These are phyloP conservation scores for Timema cristinae DNA, from an alignment of 2,888 invertebrate genomes.

Conservation along the genomic window DNA sequence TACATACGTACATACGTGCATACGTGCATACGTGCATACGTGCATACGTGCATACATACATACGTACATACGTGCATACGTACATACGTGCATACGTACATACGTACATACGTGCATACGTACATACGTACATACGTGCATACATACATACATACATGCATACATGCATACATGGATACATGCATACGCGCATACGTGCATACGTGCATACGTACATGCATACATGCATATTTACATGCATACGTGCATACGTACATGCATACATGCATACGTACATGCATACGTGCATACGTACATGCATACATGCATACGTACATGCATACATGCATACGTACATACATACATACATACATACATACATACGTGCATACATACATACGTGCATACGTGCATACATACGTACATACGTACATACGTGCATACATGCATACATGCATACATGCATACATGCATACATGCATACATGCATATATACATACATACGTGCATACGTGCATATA, in stretches of 20 bases:
- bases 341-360: slow-evolving; percentile 20
- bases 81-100: too few relatives aligned
- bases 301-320: not conserved
- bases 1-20: too few relatives aligned
- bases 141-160: not conserved
- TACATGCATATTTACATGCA: too few relatives aligned
- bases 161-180: too few relatives aligned
- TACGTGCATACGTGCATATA: slow-evolving; percentile 21
- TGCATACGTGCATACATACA: too few relatives aligned
- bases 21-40: too few relatives aligned
- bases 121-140: too few relatives aligned
- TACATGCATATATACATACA: slow-evolving; percentile 19
- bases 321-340: slow-evolving; percentile 1
- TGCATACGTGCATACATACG: slow-evolving; percentile 20
- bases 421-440: slow-evolving; percentile 13
- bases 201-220: not conserved
- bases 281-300: not conserved
- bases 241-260: not conserved
- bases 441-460: slow-evolving; percentile 16
- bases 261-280: not conserved
- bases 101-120: not conserved
- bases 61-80: too few relatives aligned
- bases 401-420: slow-evolving; percentile 13
- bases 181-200: not conserved
- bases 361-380: slow-evolving; percentile 22